phyloP scores from a whole-genome alignment of 2,797 vertebrate genomes.

The Phyllotis vaccarum region DNA sequence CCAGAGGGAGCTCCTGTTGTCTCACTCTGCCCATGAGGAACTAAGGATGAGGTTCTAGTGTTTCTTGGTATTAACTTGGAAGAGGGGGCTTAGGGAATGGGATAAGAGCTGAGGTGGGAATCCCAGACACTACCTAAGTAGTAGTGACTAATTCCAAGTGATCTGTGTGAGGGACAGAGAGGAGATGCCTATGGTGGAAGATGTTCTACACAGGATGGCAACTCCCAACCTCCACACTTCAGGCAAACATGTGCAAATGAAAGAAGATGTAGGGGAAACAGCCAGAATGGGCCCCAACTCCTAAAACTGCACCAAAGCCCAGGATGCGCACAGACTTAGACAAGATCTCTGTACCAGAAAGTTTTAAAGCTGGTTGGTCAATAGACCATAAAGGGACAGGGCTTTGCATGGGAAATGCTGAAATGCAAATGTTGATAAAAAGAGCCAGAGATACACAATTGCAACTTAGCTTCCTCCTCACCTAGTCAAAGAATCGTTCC shows the following conservation, averaged over 20 bases:
- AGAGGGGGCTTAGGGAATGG: not conserved
- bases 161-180: not conserved
- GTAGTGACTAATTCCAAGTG: not conserved
- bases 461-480: not conserved
- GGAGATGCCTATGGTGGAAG: not conserved
- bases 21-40: not conserved
- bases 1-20: not conserved
- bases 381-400: too few species aligned
- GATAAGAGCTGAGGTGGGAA: not conserved
- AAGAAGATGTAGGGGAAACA: not conserved
- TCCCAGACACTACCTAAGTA: not conserved
- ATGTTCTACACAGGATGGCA: not conserved
- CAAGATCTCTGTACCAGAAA: not conserved
- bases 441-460: not conserved
- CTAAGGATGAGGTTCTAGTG: not conserved
- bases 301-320: not conserved
- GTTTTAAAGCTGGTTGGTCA: not conserved
- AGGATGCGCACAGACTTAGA: not conserved
- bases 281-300: accelerated
- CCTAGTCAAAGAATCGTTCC: not conserved
- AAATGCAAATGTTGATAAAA: not conserved
- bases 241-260: not conserved
- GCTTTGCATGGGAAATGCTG: not conserved
- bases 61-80: not conserved
- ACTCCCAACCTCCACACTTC: not conserved